Conservation (phyloP, 2,888 invertebrate genomes). For the Leucozona laternaria region DNA sequence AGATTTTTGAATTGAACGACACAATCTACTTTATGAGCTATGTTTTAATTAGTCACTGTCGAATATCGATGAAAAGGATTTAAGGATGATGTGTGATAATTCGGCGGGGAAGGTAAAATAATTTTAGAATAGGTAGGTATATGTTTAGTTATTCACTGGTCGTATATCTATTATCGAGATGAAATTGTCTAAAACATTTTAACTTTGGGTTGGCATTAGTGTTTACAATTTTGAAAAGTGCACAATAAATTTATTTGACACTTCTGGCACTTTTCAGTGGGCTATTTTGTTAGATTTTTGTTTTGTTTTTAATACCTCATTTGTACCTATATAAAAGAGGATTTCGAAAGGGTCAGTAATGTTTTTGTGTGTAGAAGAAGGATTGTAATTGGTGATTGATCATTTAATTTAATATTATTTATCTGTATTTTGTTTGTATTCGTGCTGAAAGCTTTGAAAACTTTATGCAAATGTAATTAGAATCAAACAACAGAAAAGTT, state of each 20-base stretch:
- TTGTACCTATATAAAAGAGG: neutral
- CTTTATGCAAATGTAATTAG: too few species aligned
- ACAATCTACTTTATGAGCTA: neutral
- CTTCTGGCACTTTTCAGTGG: slow-evolving; percentile 25
- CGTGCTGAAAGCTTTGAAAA: too few species aligned
- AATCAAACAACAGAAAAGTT: too few species aligned
- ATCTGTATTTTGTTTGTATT: neutral
- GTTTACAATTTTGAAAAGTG: slow-evolving; percentile 20
- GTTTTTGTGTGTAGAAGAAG: too few species aligned
- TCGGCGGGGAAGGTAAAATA: neutral
- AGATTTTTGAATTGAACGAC: neutral
- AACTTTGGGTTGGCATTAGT: neutral
- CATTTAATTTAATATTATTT: neutral
- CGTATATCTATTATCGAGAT: neutral
- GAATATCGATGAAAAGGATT: slow-evolving; percentile 47
- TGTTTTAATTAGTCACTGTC: slow-evolving; percentile 68
- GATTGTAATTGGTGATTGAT: neutral
- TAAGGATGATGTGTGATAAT: slow-evolving; percentile 35
- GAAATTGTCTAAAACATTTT: neutral
- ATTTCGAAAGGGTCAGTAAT: neutral
- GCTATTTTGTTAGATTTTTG: slow-evolving; percentile 1
- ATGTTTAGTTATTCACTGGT: slow-evolving; percentile 5
- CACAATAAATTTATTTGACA: neutral
- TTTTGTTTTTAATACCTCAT: neutral
- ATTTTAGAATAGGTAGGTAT: slow-evolving; percentile 33